Evolutionary conservation across 1,140 invertebrate genomes (phyloP), one percentile per base, ranked within the genome.

Genomic region (Hycleus cichorii): DNA sequence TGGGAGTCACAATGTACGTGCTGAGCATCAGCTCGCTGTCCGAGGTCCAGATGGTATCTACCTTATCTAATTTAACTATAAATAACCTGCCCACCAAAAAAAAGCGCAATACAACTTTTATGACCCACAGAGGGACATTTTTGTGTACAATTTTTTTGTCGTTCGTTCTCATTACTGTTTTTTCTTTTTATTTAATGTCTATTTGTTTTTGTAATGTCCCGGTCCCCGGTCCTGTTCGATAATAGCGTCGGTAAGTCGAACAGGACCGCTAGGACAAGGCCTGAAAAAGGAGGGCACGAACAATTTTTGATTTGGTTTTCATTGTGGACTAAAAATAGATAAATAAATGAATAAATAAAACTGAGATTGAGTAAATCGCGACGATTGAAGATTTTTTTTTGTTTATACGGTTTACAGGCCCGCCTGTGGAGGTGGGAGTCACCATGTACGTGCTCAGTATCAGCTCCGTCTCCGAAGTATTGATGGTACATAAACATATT

Each of bases 401-500:
- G 1, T 32, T 32, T 32, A 32, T 32, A 43, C 52, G 52, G 44
- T 42, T 55, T 55, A 47, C 88, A 94, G 91, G 91, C 88, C 87
- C 88, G 75, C 91, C 93, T 73, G 91, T 95, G 79, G 90, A 93
- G 80, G 92, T 96, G 74, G 92, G 92, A 76, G 91, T 97, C 80
- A 96, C 94, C 80, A 95, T 95, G 90, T 93, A 93, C 83, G 91
- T 97, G 79, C 90, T 95, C 80, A 94, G 91, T 85, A 96, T 97
- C 83, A 93, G 91, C 84, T 95, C 93, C 77, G 90, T 97, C 78
- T 96, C 93, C 77, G 94, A 97, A 88, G 93, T 97, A 76, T 85
- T 93, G 81, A 97, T 97, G 93, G 93, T 95, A 90, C 52, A 47
- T 55, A 55, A 25, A 47, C 47, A 49, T 18, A 42, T 38, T 49